These are phyloP conservation scores for Melanostoma scalare DNA, from an alignment of 2,888 invertebrate species.

Conservation along the genomic window DNA sequence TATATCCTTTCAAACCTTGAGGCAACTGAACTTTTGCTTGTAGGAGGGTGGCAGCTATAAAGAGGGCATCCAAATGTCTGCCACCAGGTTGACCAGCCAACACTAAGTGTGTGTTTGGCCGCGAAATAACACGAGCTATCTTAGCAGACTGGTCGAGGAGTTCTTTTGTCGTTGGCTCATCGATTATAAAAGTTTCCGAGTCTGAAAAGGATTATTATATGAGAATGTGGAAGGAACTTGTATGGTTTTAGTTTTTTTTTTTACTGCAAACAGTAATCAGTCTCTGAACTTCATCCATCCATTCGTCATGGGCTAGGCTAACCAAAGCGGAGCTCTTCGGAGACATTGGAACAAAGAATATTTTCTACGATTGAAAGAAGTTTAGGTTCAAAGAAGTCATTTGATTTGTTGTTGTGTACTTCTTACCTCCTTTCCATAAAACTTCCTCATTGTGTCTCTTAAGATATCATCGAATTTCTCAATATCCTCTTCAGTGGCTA, in stretches of 20 bases:
- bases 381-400: background rate
- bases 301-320: constrained; percentile 84
- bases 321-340: constrained; percentile 78
- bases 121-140: constrained; percentile 85
- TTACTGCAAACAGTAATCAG: constrained; percentile 87
- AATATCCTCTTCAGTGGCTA: constrained; percentile 86
- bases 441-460: constrained; percentile 82
- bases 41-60: constrained; percentile 88
- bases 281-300: constrained; percentile 85
- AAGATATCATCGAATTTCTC: constrained; percentile 86
- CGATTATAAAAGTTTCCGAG: constrained; percentile 86
- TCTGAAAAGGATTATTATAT: constrained; percentile 80
- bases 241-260: constrained; percentile 77
- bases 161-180: constrained; percentile 86
- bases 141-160: constrained; percentile 86
- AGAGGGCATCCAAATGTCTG: constrained; percentile 91
- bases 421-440: constrained; percentile 78
- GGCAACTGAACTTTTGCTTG: constrained; percentile 84
- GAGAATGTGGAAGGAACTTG: background rate
- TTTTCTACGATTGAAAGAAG: constrained; percentile 75
- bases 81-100: constrained; percentile 89
- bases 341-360: constrained; percentile 79
- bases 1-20: constrained; percentile 84
- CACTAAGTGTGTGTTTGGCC: constrained; percentile 82
- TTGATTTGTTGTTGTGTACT: background rate